These are phyloP conservation scores for Andricus grossulariae DNA, from an alignment of 1,140 invertebrate genomes.

Conservation along the genomic window DNA sequence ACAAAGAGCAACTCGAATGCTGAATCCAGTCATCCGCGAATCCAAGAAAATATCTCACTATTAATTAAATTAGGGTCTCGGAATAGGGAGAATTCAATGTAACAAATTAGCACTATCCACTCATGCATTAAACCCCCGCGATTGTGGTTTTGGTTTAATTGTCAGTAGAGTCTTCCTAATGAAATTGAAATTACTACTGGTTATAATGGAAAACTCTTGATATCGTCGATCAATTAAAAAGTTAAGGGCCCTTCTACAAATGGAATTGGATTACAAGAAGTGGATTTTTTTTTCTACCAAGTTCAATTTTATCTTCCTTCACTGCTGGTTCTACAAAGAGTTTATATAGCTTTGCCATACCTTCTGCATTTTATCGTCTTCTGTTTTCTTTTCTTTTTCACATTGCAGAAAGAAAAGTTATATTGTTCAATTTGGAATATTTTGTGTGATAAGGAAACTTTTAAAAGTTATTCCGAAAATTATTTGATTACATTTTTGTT, in stretches of 20 bases:
- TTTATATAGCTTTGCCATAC: background rate
- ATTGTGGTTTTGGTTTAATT: constrained; percentile 9
- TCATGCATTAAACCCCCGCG: constrained; percentile 18
- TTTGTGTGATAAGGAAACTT: no score
- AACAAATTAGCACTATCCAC: constrained; percentile 14
- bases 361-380: constrained; percentile 7
- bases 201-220: background rate
- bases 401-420: background rate
- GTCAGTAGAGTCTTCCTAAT: background rate
- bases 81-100: constrained; percentile 18
- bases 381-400: background rate
- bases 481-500: no score
- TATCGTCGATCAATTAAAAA: background rate
- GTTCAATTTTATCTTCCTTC: background rate
- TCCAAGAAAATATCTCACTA: constrained; percentile 22
- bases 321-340: background rate
- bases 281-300: background rate
- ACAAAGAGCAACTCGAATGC: background rate
- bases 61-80: constrained; percentile 4
- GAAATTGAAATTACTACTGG: background rate
- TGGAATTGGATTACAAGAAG: background rate
- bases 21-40: background rate
- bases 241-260: background rate
- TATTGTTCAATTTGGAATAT: no score
- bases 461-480: no score